Conservation (phyloP, 92 coral and sea anemone species). For the Parazoanthus atlanticus region DNA sequence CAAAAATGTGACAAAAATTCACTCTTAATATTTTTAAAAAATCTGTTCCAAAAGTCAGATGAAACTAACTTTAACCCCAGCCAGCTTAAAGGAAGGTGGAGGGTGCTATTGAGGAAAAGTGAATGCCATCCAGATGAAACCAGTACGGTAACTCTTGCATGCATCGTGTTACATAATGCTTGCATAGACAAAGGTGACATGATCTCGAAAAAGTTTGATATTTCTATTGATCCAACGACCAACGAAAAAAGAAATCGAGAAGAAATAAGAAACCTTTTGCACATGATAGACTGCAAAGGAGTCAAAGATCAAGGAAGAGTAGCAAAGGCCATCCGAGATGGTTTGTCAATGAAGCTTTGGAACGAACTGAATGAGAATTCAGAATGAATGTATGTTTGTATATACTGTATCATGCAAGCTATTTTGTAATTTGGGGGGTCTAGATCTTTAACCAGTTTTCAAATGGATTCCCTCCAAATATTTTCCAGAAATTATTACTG, state of each 20-base stretch:
- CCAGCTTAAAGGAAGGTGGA: not conserved
- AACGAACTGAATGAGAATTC: not conserved
- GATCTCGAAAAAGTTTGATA: not conserved
- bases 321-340: not conserved
- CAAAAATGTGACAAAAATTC: too few relatives aligned
- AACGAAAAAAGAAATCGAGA: not conserved
- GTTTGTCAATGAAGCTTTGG: not conserved
- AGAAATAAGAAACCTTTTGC: not conserved
- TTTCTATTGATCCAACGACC: not conserved
- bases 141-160: not conserved
- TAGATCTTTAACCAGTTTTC: too few relatives aligned
- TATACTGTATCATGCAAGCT: too few relatives aligned
- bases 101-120: slow-evolving; percentile 1
- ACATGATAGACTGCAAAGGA: not conserved
- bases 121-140: not conserved
- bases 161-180: too few relatives aligned
- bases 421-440: too few relatives aligned
- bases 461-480: too few relatives aligned
- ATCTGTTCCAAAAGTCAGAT: too few relatives aligned
- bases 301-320: not conserved
- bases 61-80: too few relatives aligned
- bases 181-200: not conserved
- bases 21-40: too few relatives aligned
- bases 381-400: not conserved
- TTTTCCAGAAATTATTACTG: too few relatives aligned